Evolutionary conservation across 2,888 invertebrate species (phyloP).

Genomic region (Ornithoptera priamus): DNA sequence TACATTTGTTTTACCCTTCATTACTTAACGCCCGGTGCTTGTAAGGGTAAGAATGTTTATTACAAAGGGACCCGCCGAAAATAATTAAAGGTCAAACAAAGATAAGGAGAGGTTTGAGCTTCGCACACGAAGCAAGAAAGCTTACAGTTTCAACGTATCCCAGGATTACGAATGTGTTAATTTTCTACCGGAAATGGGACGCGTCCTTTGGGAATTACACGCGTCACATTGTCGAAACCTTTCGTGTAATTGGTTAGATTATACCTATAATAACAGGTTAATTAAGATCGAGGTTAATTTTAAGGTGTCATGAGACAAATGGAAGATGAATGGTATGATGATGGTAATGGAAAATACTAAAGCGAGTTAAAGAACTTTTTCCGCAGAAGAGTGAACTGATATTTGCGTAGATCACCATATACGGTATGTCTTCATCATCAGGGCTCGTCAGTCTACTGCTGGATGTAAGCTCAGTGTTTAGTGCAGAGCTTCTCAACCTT

Average conservation of each 20-base stretch:
- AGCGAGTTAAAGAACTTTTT: too few relatives aligned
- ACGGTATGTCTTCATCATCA: too few relatives aligned
- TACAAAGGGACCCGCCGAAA: conserved; percentile 1
- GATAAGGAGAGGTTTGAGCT: conserved; percentile 14
- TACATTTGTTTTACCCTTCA: conserved; percentile 3
- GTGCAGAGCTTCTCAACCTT: too few relatives aligned
- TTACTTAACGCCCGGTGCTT: not conserved
- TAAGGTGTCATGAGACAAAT: too few relatives aligned
- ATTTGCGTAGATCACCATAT: too few relatives aligned
- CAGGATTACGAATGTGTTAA: conserved; percentile 28
- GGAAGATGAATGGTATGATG: too few relatives aligned
- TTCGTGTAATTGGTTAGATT: conserved; percentile 10
- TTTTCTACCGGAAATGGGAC: conserved; percentile 16
- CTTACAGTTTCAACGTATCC: conserved; percentile 4
- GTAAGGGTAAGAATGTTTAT: conserved; percentile 3
- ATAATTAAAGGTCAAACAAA: conserved; percentile 15
- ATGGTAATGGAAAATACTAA: too few relatives aligned
- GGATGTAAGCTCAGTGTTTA: too few relatives aligned
- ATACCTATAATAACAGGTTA: not conserved
- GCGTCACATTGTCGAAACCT: conserved; percentile 4
- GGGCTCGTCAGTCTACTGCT: too few relatives aligned
- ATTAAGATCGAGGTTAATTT: too few relatives aligned
- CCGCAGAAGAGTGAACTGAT: too few relatives aligned
- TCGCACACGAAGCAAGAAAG: conserved; percentile 2
- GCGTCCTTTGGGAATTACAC: conserved; percentile 3